Evolutionary conservation across 2,797 vertebrate genomes (phyloP), one percentile per base, ranked within the genome.

Genomic region (Strix occidentalis): DNA sequence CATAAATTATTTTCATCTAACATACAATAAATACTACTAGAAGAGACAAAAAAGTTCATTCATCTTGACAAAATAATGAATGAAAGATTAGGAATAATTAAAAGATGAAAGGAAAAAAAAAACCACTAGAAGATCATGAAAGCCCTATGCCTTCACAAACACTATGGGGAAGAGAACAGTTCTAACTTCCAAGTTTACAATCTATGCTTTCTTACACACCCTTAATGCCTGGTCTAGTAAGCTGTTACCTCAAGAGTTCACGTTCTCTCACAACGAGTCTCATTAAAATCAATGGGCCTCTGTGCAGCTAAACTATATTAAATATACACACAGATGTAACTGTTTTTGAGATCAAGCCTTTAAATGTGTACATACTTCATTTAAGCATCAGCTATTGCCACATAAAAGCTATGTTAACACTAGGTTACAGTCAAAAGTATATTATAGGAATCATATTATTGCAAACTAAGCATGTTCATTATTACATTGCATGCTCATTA

Each of bases 271-370:
- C 69, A 86, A 70, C 41, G 33, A 93, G 28, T 65, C 29, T 89
- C 79, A 90, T 69, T 81, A 92, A 77, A 95, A 93, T 74, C 89
- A 82, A 84, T 35, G 63, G 57, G 58, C 37, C 68, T 87, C 82
- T 75, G 82, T 74, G 75, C 78, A 89, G 58, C 46, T 69, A 60
- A 93, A 60, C 68, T 54, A 7, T 28, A 63, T 63, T 53, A 84
- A 81, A 86, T 20, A 69, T 11, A 90, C 76, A 80, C 79, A 66
- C 37, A 90, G 79, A 68, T 75, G 25, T 60, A 83, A 65, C 60
- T 84, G 87, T 20, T 79, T 72, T 80, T 39, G 50, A 86, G 58
- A 87, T 75, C 58, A 83, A 86, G 81, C 74, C 64, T 83, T 81
- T 80, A 71, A 79, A 87, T 6, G 29, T 33, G 24, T 79, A 89